Percentiles rank a stretch among this genome's conserved stretches.
Evolutionary conservation across 2,113 vertebrate genomes (phyloP).

Genomic region (Procavia capensis): DNA sequence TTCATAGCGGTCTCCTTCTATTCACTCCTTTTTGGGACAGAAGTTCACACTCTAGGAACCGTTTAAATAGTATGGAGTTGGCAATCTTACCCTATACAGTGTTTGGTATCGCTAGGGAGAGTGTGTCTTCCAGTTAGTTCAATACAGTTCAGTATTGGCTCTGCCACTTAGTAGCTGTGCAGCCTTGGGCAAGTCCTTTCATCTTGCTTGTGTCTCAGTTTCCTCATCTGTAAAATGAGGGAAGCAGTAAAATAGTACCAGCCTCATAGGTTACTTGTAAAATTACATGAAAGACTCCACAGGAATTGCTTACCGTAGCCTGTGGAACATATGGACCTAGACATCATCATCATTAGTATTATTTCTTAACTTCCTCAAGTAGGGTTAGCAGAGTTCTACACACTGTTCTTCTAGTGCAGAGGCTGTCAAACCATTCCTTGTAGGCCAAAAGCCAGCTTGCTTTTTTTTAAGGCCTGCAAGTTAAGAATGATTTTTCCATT

Average conservation of each 20-base stretch:
- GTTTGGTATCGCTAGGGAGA: neutral
- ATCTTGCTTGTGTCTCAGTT: neutral
- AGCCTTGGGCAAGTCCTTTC: neutral
- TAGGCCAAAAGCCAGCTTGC: slow-evolving; percentile 16
- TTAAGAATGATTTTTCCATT: slow-evolving; percentile 5
- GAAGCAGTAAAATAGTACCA: neutral
- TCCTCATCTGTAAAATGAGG: neutral
- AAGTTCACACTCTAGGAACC: neutral
- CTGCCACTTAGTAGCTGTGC: neutral
- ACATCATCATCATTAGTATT: neutral
- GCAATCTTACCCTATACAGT: neutral
- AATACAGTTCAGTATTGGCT: neutral
- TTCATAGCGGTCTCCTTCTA: neutral
- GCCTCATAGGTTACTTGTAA: neutral
- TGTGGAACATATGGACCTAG: neutral
- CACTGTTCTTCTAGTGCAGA: neutral
- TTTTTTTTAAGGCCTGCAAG: neutral
- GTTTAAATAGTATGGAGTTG: neutral
- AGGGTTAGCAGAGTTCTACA: neutral
- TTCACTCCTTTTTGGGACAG: neutral
- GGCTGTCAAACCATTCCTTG: neutral
- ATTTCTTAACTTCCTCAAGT: neutral
- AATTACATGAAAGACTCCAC: neutral
- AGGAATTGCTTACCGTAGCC: neutral
- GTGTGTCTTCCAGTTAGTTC: neutral